These are phyloP conservation scores for Larimichthys crocea DNA, from an alignment of 2,113 vertebrate species.

Conservation along the genomic window DNA sequence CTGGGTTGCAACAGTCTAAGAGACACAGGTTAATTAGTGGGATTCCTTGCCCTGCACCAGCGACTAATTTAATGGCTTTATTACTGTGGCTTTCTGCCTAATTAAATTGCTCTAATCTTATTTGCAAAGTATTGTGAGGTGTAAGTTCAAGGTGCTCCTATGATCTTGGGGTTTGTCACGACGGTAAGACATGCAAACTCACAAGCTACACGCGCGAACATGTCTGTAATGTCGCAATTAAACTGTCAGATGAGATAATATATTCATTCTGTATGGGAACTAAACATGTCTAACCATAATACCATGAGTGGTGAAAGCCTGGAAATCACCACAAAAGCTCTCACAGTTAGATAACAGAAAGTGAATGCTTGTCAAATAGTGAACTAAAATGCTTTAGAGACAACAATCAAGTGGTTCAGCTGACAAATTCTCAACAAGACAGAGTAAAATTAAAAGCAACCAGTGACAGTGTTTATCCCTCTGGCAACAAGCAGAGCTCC, in stretches of 20 bases:
- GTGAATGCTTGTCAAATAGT: slow-evolving; percentile 35
- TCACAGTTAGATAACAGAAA: slow-evolving; percentile 23
- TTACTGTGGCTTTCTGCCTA: slow-evolving; percentile 76
- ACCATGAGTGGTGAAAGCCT: neutral
- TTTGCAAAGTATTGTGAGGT: slow-evolving; percentile 77
- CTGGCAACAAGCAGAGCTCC: slow-evolving; percentile 55
- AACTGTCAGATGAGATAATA: slow-evolving; percentile 10
- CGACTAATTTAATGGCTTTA: slow-evolving; percentile 83
- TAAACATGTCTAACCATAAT: neutral
- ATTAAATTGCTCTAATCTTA: slow-evolving; percentile 83
- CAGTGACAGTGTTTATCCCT: slow-evolving; percentile 68
- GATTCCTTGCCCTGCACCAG: slow-evolving; percentile 71
- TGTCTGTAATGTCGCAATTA: slow-evolving; percentile 31
- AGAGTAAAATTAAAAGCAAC: slow-evolving; percentile 52
- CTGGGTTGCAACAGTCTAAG: slow-evolving; percentile 59
- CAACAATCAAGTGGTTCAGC: slow-evolving; percentile 38
- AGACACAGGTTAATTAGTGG: slow-evolving; percentile 81
- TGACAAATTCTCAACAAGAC: slow-evolving; percentile 54
- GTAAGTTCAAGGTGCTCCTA: slow-evolving; percentile 72
- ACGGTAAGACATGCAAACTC: slow-evolving; percentile 17
- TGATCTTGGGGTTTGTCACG: slow-evolving; percentile 44
- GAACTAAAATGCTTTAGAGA: slow-evolving; percentile 35
- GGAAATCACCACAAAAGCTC: neutral
- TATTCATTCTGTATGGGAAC: neutral
- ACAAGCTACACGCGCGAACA: neutral